Conservation (phyloP, 2,113 vertebrate species). For the Pristiophorus japonicus region DNA sequence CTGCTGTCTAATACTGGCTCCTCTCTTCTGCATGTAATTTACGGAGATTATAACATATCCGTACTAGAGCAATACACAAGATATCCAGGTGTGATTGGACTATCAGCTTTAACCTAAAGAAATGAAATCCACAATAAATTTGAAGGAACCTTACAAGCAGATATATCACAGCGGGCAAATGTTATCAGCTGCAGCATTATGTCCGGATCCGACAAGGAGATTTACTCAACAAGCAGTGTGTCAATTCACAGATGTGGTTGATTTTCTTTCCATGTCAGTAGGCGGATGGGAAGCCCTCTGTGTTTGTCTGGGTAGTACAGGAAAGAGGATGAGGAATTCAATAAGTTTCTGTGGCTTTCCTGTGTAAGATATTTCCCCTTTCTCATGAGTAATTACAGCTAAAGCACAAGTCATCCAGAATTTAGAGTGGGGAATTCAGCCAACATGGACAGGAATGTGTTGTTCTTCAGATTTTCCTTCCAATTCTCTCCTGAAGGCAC, state of each 20-base stretch:
- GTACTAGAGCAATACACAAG: neutral
- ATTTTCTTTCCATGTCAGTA: neutral
- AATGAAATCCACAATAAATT: slow-evolving; percentile 18
- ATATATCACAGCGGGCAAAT: neutral
- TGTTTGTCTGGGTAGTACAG: neutral
- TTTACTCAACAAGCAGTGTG: neutral
- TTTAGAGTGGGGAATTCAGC: neutral
- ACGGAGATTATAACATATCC: neutral
- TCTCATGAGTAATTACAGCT: slow-evolving; percentile 2
- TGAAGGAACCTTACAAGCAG: neutral
- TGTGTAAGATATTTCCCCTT: neutral
- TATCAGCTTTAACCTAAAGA: neutral
- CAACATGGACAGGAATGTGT: neutral
- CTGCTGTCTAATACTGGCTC: neutral
- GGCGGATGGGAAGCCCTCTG: neutral
- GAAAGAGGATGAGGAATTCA: neutral
- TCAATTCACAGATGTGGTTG: neutral
- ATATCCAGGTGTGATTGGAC: neutral
- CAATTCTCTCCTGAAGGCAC: neutral
- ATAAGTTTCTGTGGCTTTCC: slow-evolving; percentile 22
- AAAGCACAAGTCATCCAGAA: neutral
- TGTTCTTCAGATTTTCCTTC: neutral
- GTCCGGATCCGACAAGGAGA: neutral
- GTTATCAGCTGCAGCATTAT: neutral
- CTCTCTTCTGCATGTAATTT: neutral